Base-by-base conservation (phyloP, 2,797 vertebrate species). In the Pygocentrus nattereri region DNA sequence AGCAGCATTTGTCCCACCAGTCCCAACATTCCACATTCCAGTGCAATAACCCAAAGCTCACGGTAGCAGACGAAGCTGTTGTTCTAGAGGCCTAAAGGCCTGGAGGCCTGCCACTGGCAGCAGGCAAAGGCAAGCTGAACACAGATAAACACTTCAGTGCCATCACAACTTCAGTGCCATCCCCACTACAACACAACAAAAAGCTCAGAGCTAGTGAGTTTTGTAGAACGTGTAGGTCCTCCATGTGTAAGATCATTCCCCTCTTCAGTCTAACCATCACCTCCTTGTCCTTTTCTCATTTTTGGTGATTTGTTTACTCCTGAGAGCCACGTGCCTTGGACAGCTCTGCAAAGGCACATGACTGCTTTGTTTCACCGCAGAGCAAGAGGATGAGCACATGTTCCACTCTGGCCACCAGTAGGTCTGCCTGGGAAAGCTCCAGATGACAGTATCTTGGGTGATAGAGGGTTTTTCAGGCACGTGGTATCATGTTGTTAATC, bases 1-100 rank as follows among this genome's bases (percentile, higher is more conserved):
- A 69, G 80, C 85, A 90, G 88, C 90, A 90, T 89, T 90, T 91
- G 91, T 84, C 87, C 85, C 85, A 87, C 85, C 88, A 86, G 90
- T 89, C 90, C 88, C 86, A 90, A 76, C 89, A 84, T 90, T 91
- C 91, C 89, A 81, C 90, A 93, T 94, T 93, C 93, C 91, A 76
- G 81, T 52, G 12, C 74, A 73, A 76, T 74, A 67, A 84, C 78
- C 77, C 86, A 80, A 76, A 67, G 74, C 71, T 80, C 76, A n/a
- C 21, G 23, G 47, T 70, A 75, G 69, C 75, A 82, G 81, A 75
- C 75, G 76, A 34, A 49, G 83, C 71, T 68, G 49, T 62, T 77
- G 76, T 54, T 68, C 72, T 78, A 50, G 73, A 70, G 52, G 61
- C 38, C 15, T 65, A 10, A 23, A 61, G 50, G 49, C 68, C 68